These are phyloP conservation scores for Biston betularia DNA, from an alignment of 2,888 invertebrate genomes.

Conservation along the genomic window DNA sequence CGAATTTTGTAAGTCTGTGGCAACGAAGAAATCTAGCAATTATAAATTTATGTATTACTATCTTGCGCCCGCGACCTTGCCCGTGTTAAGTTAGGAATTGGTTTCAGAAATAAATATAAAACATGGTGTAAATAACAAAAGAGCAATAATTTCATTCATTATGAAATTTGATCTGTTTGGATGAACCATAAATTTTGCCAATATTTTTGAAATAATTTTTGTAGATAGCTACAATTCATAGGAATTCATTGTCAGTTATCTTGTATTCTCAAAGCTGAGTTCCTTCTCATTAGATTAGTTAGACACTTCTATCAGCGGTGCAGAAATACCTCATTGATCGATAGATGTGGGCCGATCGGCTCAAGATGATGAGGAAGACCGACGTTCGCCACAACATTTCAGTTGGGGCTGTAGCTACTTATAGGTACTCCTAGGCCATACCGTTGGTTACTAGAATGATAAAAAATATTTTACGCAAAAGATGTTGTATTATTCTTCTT, in stretches of 20 bases:
- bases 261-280: too few relatives aligned
- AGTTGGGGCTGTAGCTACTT: neutral
- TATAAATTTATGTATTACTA: too few relatives aligned
- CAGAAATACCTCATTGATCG: conserved; percentile 46
- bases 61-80: too few relatives aligned
- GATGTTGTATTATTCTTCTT: too few relatives aligned
- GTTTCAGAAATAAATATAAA: too few relatives aligned
- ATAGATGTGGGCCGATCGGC: conserved; percentile 50
- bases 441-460: too few relatives aligned
- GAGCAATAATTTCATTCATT: too few relatives aligned
- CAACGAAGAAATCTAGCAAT: neutral
- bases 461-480: too few relatives aligned
- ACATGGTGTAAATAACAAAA: too few relatives aligned
- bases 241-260: neutral
- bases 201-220: neutral
- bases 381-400: conserved; percentile 34
- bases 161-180: too few relatives aligned
- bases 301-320: conserved; percentile 10
- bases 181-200: neutral
- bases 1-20: neutral
- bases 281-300: neutral
- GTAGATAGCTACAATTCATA: neutral
- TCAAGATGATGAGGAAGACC: conserved; percentile 18
- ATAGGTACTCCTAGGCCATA: too few relatives aligned
- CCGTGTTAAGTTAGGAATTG: too few relatives aligned